These are phyloP conservation scores for Bolinopsis microptera DNA, from an alignment of 37 sponge, comb jelly and placozoan genomes.

Conservation along the genomic window DNA sequence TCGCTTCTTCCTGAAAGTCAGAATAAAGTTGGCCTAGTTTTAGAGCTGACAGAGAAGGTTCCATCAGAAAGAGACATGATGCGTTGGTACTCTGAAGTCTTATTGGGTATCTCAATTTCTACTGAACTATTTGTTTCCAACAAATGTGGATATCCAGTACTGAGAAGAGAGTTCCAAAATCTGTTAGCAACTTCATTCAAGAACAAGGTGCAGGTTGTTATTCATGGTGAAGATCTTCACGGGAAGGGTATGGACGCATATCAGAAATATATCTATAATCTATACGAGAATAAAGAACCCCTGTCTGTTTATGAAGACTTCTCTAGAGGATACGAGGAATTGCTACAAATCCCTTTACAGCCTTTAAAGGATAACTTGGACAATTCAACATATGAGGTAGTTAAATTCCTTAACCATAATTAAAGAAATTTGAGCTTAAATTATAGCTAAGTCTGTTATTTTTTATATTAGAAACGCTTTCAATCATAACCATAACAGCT, in stretches of 20 bases:
- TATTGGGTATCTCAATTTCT: slow-evolving; percentile 2
- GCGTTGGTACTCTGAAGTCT: slow-evolving; percentile 32
- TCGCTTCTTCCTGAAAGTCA: slow-evolving; percentile 16
- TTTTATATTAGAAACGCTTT: too few relatives aligned
- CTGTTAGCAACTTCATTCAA: not conserved
- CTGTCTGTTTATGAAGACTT: slow-evolving; percentile 70
- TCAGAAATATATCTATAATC: slow-evolving; percentile 45
- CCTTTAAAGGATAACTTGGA: slow-evolving; percentile 97
- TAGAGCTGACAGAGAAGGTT: not conserved
- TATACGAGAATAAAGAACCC: not conserved
- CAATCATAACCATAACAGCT: too few relatives aligned
- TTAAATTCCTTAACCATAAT: too few relatives aligned
- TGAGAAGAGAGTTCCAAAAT: slow-evolving; percentile 32
- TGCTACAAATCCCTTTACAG: slow-evolving; percentile 90
- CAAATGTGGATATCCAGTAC: slow-evolving; percentile 10
- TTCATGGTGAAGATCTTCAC: not conserved
- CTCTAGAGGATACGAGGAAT: slow-evolving; percentile 92
- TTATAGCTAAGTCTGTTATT: too few relatives aligned
- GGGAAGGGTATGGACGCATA: slow-evolving; percentile 55
- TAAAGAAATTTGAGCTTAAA: too few relatives aligned
- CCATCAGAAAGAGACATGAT: not conserved
- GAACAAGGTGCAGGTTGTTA: not conserved
- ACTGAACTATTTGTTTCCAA: slow-evolving; percentile 9
- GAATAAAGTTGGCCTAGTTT: slow-evolving; percentile 21
- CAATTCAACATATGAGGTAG: slow-evolving; percentile 92